phyloP scores from a whole-genome alignment of 2,888 invertebrate genomes.

The Pharmacophagus antenor region DNA sequence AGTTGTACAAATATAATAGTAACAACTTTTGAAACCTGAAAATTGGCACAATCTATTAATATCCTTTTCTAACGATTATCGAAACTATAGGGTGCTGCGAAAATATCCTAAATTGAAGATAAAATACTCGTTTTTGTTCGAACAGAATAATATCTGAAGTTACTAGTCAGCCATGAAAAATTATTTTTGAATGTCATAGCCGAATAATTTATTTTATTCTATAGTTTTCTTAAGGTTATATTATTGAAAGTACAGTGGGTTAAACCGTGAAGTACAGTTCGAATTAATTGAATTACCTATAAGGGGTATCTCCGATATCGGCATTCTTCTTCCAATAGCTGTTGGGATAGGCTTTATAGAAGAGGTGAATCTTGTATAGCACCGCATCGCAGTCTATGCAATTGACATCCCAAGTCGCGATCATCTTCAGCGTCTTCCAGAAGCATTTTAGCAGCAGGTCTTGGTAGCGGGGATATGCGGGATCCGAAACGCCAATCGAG shows the following conservation, averaged over 20 bases:
- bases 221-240: no score
- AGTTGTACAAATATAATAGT: no score
- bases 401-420: conserved; percentile 88
- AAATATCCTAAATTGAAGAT: no score
- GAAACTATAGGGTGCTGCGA: no score
- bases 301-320: conserved; percentile 88
- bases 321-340: conserved; percentile 92
- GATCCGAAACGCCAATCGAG: conserved; percentile 85
- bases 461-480: conserved; percentile 84
- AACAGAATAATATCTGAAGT: no score
- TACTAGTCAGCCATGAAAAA: no score
- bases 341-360: conserved; percentile 93
- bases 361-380: conserved; percentile 91
- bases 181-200: no score
- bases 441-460: conserved; percentile 95
- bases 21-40: no score
- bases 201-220: no score
- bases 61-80: no score
- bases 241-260: not conserved
- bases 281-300: conserved; percentile 68
- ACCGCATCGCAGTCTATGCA: conserved; percentile 89
- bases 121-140: no score
- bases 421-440: conserved; percentile 95
- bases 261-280: not conserved
- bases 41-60: no score